Percentiles rank a stretch among this genome's conserved stretches.
phyloP scores from a whole-genome alignment of 2,888 invertebrate species.

The Melanostoma scalare region DNA sequence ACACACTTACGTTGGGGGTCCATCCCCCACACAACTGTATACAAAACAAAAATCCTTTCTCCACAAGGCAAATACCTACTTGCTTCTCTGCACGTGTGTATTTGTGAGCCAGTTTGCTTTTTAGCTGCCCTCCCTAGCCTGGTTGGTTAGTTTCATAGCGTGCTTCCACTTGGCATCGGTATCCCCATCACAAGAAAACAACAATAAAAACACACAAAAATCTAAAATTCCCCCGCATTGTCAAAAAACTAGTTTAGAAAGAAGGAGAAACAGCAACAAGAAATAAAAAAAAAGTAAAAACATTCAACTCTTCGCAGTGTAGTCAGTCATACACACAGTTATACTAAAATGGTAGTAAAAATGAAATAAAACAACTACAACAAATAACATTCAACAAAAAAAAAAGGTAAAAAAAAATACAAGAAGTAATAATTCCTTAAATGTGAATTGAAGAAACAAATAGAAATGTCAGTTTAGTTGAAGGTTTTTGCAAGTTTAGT shows the following conservation, averaged over 20 bases:
- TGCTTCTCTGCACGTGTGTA: constrained; percentile 12
- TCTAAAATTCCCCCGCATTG: constrained; percentile 46
- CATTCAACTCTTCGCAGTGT: constrained; percentile 8
- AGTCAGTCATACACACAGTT: constrained; percentile 21
- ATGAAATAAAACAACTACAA: constrained; percentile 30
- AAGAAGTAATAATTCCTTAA: constrained; percentile 71
- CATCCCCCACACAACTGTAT: constrained; percentile 52
- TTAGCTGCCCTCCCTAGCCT: constrained; percentile 69
- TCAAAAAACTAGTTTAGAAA: constrained; percentile 63
- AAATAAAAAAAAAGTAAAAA: constrained; percentile 9
- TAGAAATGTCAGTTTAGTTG: constrained; percentile 76
- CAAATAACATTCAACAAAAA: constrained; percentile 43
- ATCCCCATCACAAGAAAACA: constrained; percentile 44
- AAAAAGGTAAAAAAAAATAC: constrained; percentile 8
- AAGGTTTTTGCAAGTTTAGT: constrained; percentile 77
- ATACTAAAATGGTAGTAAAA: constrained; percentile 36
- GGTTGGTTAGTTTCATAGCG: constrained; percentile 71
- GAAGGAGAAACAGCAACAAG: constrained; percentile 52
- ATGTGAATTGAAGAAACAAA: constrained; percentile 73
- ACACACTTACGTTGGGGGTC: constrained; percentile 34
- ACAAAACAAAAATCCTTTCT: constrained; percentile 49
- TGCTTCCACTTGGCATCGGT: constrained; percentile 50
- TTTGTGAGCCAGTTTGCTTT: constrained; percentile 60
- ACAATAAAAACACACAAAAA: constrained; percentile 21
- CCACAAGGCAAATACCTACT: constrained; percentile 24